Evolutionary conservation across 1,140 invertebrate genomes (phyloP), one percentile per base, ranked within the genome.

Genomic region (Papilio helenus): DNA sequence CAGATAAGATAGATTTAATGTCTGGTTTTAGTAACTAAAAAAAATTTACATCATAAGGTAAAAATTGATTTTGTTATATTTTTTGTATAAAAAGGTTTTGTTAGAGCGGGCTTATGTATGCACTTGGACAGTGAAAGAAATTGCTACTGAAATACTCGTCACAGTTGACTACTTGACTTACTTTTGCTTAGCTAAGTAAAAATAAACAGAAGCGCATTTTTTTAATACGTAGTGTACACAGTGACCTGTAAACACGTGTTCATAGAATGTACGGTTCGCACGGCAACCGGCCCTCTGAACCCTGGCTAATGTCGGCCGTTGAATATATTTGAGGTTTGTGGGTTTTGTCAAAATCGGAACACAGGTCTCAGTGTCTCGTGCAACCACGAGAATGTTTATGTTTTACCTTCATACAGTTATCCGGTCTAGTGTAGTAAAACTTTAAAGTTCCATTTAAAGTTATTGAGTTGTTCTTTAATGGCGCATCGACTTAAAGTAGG

Each of bases 161-260:
- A 20, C 20, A 55, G 5, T 61, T 26, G 3, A 26, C 20, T 26
- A 61, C 23, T 61, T 61, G 23, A 61, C 23, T 61, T 26, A 61
- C 58, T 61, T 58, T 61, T 61, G 58, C 23, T 61, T 61, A 10
- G 26, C 12, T 68, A 68, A 68, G 23, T 68, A 34, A 29, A 34
- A 29, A 68, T 12, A 29, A 9, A 68, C 23, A 68, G 61, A 68
- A 68, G 26, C 23, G 12, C 23, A 68, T 68, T 29, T 61, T 61
- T 68, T 68, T 68, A 68, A 68, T 34, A 68, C 23, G 26, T 68
- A 29, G 26, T 68, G 61, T 29, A 68, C 61, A 68, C 61, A 65
- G 61, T 68, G 61, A 68, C 61, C 61, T 68, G 26, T 68, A 29
- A 68, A 68, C 61, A 29, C 14, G 61, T 68, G 61, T 34, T 68